Evolutionary conservation across 2,797 vertebrate species (phyloP), one percentile per base, ranked within the genome.

Genomic region (Diglossa cyanea): DNA sequence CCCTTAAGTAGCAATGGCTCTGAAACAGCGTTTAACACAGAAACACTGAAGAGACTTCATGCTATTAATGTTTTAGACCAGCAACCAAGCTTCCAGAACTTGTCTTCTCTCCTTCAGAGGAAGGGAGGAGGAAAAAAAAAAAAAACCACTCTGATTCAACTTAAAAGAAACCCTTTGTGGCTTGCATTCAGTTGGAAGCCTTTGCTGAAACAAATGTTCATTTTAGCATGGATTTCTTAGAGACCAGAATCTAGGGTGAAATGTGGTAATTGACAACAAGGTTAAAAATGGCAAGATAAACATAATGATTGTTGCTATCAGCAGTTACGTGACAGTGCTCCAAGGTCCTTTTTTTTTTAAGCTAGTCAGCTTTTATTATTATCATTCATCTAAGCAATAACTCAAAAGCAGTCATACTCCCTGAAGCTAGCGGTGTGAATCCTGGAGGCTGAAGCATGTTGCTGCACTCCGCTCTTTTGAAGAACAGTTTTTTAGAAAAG

Each of bases 401-500:
- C 19, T 77, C 33, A 72, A 19, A 73, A 84, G 55, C 11, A 44
- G 9, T 39, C 1, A 0, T 25, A 54, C 55, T 57, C 81, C 66
- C 74, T 78, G 35, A 60, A 70, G 48, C 61, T 66, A 73, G 55
- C 3, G 4, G 57, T 73, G 10, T 25, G 60, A 74, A 44, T 40
- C 39, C 40, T 25, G 39, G 71, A 71, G 66, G 50, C 28, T 73
- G 82, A 72, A 57, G 73, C 54, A 33, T 1, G 13, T 37, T n/a
- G 66, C 58, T 72, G 58, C 47, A 35, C 82, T 28, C 11, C 0
- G 6, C 21, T 67, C 87, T 90, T 63, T 31, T 75, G 47, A 93
- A 85, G 75, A 89, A 47, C 11, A 10, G 25, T 71, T 86, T 89
- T 93, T 65, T 75, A 75, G 72, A 80, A 86, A 95, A 90, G 35